Conservation (phyloP, 2,113 vertebrate genomes). For the Panthera uncia region DNA sequence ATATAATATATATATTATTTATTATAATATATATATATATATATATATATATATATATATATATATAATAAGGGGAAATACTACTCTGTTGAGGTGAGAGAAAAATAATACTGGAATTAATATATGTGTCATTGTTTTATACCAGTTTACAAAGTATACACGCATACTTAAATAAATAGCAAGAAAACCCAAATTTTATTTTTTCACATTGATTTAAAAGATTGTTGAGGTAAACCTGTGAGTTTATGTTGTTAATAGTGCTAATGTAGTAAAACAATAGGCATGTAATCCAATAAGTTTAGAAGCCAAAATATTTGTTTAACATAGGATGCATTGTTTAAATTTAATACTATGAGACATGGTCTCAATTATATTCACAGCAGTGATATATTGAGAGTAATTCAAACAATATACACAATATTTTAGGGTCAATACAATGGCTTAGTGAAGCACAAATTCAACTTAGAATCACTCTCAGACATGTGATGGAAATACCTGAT, state of each 20-base stretch:
- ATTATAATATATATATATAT: neutral
- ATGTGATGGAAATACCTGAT: neutral
- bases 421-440: neutral
- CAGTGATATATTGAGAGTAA: neutral
- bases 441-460: neutral
- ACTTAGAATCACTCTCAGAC: neutral
- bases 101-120: neutral
- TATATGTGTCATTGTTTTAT: neutral
- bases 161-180: neutral
- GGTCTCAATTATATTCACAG: neutral
- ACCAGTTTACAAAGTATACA: neutral
- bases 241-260: neutral
- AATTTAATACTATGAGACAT: neutral
- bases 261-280: neutral
- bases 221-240: neutral
- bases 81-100: neutral
- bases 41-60: neutral
- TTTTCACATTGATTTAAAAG: neutral
- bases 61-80: neutral
- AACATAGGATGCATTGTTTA: neutral
- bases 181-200: neutral
- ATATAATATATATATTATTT: neutral
- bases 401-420: neutral
- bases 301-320: neutral
- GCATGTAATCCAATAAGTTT: neutral